Conservation (phyloP, 2,797 vertebrate species). For the Discoglossus pictus region DNA sequence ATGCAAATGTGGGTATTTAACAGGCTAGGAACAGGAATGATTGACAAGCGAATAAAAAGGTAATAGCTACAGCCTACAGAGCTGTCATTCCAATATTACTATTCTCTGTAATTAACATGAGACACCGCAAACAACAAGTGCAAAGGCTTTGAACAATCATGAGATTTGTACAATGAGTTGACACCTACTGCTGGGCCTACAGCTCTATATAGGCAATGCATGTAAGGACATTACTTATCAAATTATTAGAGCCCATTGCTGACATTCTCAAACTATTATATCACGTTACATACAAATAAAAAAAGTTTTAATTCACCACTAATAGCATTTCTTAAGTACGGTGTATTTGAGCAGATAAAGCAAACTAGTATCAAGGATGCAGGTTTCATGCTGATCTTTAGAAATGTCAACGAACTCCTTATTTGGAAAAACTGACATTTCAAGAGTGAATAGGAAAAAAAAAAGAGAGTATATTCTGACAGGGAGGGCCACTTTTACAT, state of each 20-base stretch:
- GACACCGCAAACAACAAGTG: conserved; percentile 53
- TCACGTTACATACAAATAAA: conserved; percentile 41
- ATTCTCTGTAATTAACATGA: conserved; percentile 48
- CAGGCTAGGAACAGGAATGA: conserved; percentile 42
- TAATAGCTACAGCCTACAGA: conserved; percentile 40
- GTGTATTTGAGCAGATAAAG: conserved; percentile 27
- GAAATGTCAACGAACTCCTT: conserved; percentile 47
- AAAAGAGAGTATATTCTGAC: conserved; percentile 20
- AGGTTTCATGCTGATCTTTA: conserved; percentile 28
- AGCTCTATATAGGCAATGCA: conserved; percentile 45
- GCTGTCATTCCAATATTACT: conserved; percentile 53
- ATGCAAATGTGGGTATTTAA: conserved; percentile 46
- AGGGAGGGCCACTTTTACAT: neutral
- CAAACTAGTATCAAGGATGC: conserved; percentile 19
- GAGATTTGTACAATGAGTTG: conserved; percentile 46
- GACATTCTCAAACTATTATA: conserved; percentile 25
- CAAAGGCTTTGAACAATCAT: conserved; percentile 49
- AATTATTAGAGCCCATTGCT: conserved; percentile 49
- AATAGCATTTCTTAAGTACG: conserved; percentile 33
- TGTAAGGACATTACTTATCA: conserved; percentile 45
- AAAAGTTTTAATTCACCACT: conserved; percentile 27
- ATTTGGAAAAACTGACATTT: conserved; percentile 46
- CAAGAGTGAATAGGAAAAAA: conserved; percentile 7
- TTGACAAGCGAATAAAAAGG: conserved; percentile 52
- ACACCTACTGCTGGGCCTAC: conserved; percentile 41